Evolutionary conservation across 30 jellyfish, hydroid and myxozoan genomes (phyloP), one percentile per base, ranked within the genome.

Genomic region (Aurelia aurita): DNA sequence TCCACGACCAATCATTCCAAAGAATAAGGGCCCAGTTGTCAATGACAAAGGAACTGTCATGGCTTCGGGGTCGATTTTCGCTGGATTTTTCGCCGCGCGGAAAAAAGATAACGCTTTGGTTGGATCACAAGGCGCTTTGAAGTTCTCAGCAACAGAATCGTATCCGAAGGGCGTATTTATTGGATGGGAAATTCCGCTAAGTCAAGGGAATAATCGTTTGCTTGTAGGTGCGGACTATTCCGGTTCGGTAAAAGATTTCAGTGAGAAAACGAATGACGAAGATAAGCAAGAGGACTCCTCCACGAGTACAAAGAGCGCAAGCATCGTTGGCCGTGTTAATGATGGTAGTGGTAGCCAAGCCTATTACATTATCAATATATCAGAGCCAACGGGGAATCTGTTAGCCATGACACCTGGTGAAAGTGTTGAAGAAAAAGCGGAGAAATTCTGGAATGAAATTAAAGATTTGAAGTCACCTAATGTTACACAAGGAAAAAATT

Each of bases 81-180:
- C 75, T 8, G 86, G 86, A 19, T 54, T 74, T 55, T 14, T 53
- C 20, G 57, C 35, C 3, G 34, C 21, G 8, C 71, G 86, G 16
- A 74, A 74, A 76, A 74, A 25, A 2, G 86, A 74, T 44, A 55
- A 35, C 29, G 62, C 74, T 6, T 11, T 29, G 4, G 61, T 55
- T 31, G 86, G 86, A 19, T 22, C 75, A 25, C 74, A 74, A 57
- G 86, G 86, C 18, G 86, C 86, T 16, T 3, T 74, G 35, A 53
- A 55, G 57, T 74, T 74, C 18, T 14, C 75, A 74, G 72, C 75
- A 29, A 74, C 86, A 58, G 43, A 27, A 15, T 22, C n/a, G 1
- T 74, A 51, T 57, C 86, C 86, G 18, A 57, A 54, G 16, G 86
- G 86, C 58, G 75, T 74, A 12, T 74, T 34, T 21, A 58, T 74